Percentiles rank a stretch among this genome's conserved stretches.
phyloP scores from a whole-genome alignment of 2,797 vertebrate species.

The Sebastes kiyomatsui region DNA sequence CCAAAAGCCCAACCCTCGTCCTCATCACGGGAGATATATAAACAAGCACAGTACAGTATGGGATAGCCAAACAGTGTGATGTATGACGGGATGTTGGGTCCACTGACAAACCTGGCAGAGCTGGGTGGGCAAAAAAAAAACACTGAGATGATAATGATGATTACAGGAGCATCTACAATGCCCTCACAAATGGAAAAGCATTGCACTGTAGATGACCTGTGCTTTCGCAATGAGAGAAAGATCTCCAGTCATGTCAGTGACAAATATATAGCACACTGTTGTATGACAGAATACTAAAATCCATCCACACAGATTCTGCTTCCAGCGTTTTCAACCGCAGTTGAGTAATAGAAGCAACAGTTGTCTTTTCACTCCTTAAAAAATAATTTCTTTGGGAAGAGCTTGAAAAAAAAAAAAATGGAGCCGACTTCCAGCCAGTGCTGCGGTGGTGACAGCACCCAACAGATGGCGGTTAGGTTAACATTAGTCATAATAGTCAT shows the following conservation, averaged over 20 bases:
- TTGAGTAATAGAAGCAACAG: constrained; percentile 45
- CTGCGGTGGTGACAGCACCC: constrained; percentile 52
- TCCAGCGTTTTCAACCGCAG: constrained; percentile 24
- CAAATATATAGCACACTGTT: constrained; percentile 6
- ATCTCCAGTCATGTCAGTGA: neutral
- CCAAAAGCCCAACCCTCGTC: neutral
- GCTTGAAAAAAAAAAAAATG: constrained; percentile 55
- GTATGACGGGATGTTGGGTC: neutral
- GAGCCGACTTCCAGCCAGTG: constrained; percentile 21
- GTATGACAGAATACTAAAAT: constrained; percentile 5
- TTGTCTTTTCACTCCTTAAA: constrained; percentile 42
- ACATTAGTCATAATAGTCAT: constrained; percentile 65
- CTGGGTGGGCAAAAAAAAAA: neutral
- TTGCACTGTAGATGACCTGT: neutral
- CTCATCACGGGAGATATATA: constrained; percentile 23
- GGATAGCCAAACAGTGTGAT: constrained; percentile 7
- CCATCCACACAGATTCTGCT: constrained; percentile 14
- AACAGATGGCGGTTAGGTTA: constrained; percentile 75
- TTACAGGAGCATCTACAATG: neutral
- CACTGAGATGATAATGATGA: neutral
- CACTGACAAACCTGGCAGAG: constrained; percentile 7
- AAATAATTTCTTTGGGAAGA: constrained; percentile 52
- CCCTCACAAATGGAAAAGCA: neutral
- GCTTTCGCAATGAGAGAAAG: neutral
- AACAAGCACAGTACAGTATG: neutral